phyloP scores from a whole-genome alignment of 2,888 invertebrate genomes.

The Eupithecia exiguata region DNA sequence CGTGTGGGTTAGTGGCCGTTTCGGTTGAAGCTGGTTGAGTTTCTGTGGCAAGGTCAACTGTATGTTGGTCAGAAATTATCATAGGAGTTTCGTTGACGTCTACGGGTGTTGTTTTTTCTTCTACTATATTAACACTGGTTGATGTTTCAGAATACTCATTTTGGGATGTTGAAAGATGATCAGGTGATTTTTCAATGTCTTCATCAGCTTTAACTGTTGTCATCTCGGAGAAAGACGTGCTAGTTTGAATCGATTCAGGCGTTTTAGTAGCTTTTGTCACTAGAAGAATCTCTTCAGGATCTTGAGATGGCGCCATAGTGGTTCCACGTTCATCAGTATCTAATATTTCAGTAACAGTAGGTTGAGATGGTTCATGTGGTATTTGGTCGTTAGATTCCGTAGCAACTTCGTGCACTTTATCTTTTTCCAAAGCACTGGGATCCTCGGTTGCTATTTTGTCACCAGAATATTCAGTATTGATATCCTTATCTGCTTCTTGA shows the following conservation, averaged over 20 bases:
- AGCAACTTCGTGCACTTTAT: conserved; percentile 10
- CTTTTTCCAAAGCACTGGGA: conserved; percentile 11
- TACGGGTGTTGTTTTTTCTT: conserved; percentile 12
- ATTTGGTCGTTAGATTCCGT: conserved; percentile 26
- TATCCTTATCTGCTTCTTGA: conserved; percentile 12
- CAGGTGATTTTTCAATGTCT: conserved; percentile 23
- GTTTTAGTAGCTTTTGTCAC: conserved; percentile 9
- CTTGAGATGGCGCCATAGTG: conserved; percentile 10
- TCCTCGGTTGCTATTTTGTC: conserved; percentile 10
- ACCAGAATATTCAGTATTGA: conserved; percentile 19
- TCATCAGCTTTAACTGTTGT: conserved; percentile 20
- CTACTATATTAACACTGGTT: conserved; percentile 18
- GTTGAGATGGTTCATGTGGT: conserved; percentile 15
- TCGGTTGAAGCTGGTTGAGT: conserved; percentile 22
- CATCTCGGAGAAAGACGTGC: conserved; percentile 16
- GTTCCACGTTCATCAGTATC: conserved; percentile 11
- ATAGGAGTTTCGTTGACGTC: conserved; percentile 19
- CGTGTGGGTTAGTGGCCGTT: conserved; percentile 24
- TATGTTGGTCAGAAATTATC: conserved; percentile 17
- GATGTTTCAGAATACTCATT: conserved; percentile 33
- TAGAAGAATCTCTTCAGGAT: conserved; percentile 9
- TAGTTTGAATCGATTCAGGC: conserved; percentile 21
- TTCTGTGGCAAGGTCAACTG: conserved; percentile 24
- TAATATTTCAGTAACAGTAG: conserved; percentile 16
- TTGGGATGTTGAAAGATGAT: conserved; percentile 23